These are phyloP conservation scores for Melanophora roralis DNA, from an alignment of 2,888 invertebrate species.

Conservation along the genomic window DNA sequence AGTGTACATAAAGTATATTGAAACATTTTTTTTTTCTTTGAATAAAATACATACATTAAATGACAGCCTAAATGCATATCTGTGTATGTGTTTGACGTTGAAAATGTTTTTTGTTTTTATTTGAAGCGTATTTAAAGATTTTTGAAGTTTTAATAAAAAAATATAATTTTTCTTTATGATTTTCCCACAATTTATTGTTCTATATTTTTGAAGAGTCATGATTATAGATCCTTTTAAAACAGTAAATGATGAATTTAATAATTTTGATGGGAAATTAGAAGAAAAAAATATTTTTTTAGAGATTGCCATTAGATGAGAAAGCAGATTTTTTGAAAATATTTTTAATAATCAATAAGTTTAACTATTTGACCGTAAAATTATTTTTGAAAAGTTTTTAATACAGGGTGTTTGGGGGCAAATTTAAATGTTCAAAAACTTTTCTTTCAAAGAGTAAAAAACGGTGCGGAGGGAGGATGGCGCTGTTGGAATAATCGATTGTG, in stretches of 20 bases:
- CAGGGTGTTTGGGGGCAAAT: too few species aligned
- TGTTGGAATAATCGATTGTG: too few species aligned
- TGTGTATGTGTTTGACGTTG: not conserved
- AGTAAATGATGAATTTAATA: not conserved
- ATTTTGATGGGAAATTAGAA: not conserved
- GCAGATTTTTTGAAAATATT: not conserved
- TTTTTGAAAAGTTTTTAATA: too few species aligned
- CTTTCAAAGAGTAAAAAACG: too few species aligned
- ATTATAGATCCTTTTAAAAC: not conserved
- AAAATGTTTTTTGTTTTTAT: not conserved
- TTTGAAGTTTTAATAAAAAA: conserved; percentile 45
- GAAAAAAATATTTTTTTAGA: not conserved
- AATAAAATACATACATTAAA: conserved; percentile 19
- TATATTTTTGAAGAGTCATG: conserved; percentile 24
- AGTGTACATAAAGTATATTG: not conserved
- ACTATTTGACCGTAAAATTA: not conserved
- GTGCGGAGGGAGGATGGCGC: too few species aligned
- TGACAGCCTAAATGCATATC: conserved; percentile 33
- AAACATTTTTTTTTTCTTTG: not conserved
- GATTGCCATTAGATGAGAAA: not conserved
- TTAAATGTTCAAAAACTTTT: too few species aligned
- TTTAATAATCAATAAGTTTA: not conserved
- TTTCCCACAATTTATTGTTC: conserved; percentile 3
- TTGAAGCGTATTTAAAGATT: conserved; percentile 13
- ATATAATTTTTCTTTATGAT: not conserved